Conservation (phyloP, 2,113 vertebrate species). For the Bettongia penicillata region DNA sequence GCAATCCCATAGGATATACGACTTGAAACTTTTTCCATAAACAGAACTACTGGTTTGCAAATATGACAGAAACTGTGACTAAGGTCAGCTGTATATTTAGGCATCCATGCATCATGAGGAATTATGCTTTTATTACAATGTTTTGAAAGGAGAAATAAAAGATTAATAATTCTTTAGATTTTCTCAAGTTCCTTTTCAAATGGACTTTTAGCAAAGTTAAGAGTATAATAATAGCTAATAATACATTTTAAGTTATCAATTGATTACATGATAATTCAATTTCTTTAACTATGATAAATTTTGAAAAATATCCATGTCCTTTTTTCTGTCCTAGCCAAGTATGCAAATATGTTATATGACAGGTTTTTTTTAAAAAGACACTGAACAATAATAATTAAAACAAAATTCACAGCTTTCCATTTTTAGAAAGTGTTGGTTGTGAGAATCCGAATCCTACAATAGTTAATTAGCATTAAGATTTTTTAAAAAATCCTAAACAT, state of each 20-base stretch:
- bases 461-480: constrained; percentile 2
- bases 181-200: constrained; percentile 57
- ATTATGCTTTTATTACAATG: constrained; percentile 50
- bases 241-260: not conserved
- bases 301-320: constrained; percentile 48
- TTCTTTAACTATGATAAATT: constrained; percentile 54
- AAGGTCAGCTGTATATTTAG: constrained; percentile 37
- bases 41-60: constrained; percentile 43
- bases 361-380: constrained; percentile 63
- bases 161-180: constrained; percentile 28
- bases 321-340: not conserved
- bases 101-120: constrained; percentile 67
- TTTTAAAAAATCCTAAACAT: constrained; percentile 34
- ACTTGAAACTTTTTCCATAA: constrained; percentile 35
- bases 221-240: constrained; percentile 44
- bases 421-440: constrained; percentile 47
- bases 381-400: constrained; percentile 28
- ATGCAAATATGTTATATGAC: constrained; percentile 54
- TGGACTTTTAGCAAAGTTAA: constrained; percentile 49
- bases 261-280: constrained; percentile 14
- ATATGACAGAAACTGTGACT: constrained; percentile 24
- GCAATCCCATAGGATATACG: not conserved
- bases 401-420: constrained; percentile 45
- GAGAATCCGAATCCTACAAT: constrained; percentile 41
- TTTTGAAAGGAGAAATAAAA: constrained; percentile 70